Evolutionary conservation across 2,797 vertebrate genomes (phyloP).

Genomic region (Echiichthys vipera): DNA sequence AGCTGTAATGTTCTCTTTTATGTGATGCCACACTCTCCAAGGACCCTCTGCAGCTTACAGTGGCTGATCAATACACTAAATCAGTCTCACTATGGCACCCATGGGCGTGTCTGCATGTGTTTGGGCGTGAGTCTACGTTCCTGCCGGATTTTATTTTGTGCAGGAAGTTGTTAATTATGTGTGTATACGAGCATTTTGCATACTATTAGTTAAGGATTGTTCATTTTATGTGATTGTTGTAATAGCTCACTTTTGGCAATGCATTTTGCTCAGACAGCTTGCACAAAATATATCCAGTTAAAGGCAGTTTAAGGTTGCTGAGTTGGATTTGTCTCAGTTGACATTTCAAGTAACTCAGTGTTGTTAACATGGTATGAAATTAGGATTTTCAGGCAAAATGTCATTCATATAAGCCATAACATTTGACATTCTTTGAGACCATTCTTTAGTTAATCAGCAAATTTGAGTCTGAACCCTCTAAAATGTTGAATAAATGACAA

Average conservation of each 20-base stretch:
- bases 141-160: constrained; percentile 13
- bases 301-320: constrained; percentile 34
- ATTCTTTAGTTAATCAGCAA: constrained; percentile 53
- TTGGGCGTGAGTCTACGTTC: constrained; percentile 21
- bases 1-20: constrained; percentile 80
- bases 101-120: constrained; percentile 40
- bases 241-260: constrained; percentile 26
- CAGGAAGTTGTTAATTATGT: constrained; percentile 17
- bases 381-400: constrained; percentile 61
- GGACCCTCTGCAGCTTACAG: constrained; percentile 68
- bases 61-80: constrained; percentile 81
- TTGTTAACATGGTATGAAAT: constrained; percentile 61
- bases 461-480: constrained; percentile 30
- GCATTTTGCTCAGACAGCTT: constrained; percentile 35
- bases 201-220: constrained; percentile 8
- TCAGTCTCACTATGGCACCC: constrained; percentile 72
- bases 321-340: constrained; percentile 57
- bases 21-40: constrained; percentile 73
- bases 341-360: constrained; percentile 55
- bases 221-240: neutral
- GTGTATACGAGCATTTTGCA: constrained; percentile 20
- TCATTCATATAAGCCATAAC: constrained; percentile 51
- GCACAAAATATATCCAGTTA: constrained; percentile 36
- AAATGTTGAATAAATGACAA: constrained; percentile 50
- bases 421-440: constrained; percentile 56